Evolutionary conservation across 2,113 vertebrate genomes (phyloP).

Genomic region (Lepisosteus osseus): DNA sequence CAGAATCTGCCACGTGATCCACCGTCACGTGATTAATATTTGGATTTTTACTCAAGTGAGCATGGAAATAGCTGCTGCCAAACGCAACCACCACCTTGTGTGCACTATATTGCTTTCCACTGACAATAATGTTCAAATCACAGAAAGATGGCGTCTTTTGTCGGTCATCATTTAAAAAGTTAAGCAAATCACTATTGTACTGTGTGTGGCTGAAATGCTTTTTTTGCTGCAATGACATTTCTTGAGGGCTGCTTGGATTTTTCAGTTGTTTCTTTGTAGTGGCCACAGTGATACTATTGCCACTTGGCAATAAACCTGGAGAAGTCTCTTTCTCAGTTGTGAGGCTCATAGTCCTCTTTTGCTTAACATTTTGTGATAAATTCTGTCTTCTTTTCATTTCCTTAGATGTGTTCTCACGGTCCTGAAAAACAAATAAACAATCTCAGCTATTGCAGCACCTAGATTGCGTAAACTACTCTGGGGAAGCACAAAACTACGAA

Average conservation of each 20-base stretch:
- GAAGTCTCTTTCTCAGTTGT: slow-evolving; percentile 9
- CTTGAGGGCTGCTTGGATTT: background rate
- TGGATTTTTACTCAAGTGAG: slow-evolving; percentile 86
- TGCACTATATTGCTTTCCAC: slow-evolving; percentile 80
- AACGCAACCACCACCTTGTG: slow-evolving; percentile 94
- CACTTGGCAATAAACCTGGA: background rate
- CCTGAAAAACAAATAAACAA: slow-evolving; percentile 23
- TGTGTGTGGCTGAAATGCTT: slow-evolving; percentile 72
- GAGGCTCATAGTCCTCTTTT: slow-evolving; percentile 21
- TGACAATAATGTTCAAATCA: slow-evolving; percentile 82
- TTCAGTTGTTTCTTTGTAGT: slow-evolving; percentile 11
- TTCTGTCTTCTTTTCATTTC: slow-evolving; percentile 54
- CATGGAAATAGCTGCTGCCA: slow-evolving; percentile 95
- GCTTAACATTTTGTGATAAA: slow-evolving; percentile 32
- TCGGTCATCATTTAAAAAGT: slow-evolving; percentile 87
- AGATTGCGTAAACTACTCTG: background rate
- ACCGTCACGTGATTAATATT: slow-evolving; percentile 73
- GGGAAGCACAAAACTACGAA: background rate
- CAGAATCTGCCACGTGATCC: slow-evolving; percentile 85
- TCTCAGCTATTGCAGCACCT: background rate
- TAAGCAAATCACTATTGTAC: slow-evolving; percentile 81
- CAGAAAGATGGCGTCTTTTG: slow-evolving; percentile 80
- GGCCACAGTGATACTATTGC: background rate
- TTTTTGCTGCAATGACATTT: slow-evolving; percentile 45
- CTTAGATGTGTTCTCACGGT: slow-evolving; percentile 1